Percentiles rank a stretch among this genome's conserved stretches.
These are phyloP conservation scores for Rotaria sp. DNA, from an alignment of 2,888 invertebrate genomes.

Conservation along the genomic window DNA sequence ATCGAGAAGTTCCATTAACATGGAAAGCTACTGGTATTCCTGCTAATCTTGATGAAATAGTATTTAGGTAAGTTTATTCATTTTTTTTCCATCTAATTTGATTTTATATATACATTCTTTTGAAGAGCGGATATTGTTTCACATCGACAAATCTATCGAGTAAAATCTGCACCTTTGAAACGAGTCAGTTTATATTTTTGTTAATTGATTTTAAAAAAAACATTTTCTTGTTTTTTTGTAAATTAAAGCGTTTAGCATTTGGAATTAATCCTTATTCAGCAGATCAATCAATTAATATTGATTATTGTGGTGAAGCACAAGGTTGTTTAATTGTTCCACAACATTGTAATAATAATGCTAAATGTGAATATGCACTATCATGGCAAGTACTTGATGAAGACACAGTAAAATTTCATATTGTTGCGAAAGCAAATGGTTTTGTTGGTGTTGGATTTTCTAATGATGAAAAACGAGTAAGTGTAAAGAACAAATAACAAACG, in stretches of 20 bases:
- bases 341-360: not conserved
- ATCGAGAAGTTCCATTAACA: not conserved
- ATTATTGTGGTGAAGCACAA: conserved; percentile 16
- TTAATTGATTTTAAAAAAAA: not conserved
- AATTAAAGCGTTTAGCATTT: not conserved
- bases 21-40: not conserved
- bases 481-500: not conserved
- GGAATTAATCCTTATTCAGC: not conserved
- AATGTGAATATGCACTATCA: conserved; percentile 6
- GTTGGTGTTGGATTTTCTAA: conserved; percentile 24
- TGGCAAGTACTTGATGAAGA: not conserved
- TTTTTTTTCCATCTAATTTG: not conserved
- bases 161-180: not conserved
- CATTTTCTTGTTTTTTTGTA: not conserved
- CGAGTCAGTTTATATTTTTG: not conserved
- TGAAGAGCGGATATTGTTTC: not conserved
- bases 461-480: not conserved
- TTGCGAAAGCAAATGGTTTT: not conserved
- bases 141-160: not conserved
- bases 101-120: not conserved
- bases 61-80: not conserved
- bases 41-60: not conserved
- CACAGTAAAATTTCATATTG: not conserved
- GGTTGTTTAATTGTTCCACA: conserved; percentile 28
- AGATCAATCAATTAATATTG: not conserved